Base-by-base conservation (phyloP, 1,140 invertebrate genomes). In the Eumeta japonica region DNA sequence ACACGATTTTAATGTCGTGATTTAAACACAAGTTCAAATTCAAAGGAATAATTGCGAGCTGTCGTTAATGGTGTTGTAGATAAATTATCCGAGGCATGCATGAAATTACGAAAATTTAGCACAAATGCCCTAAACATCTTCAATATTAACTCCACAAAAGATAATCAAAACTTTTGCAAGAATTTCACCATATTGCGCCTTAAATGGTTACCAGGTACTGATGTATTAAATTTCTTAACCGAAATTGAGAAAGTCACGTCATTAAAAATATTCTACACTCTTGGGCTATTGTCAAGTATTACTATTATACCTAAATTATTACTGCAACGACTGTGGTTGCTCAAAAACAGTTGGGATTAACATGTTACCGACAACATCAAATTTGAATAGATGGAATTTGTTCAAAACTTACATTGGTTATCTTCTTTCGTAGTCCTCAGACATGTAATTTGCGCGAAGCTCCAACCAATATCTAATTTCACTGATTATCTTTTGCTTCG, bases 321-420 rank as follows among this genome's bases (percentile, higher is more conserved):
- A 1, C 41, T 64, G 14, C 59, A 70, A 45, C 36, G 48, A 12
- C 16, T 67, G 2, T 58, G 61, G 55, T 32, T 35, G 14, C n/a
- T 2, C 13, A 44, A 49, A 13, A 31, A 51, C 7, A 48, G 39
- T 9, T 73, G 64, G 66, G 66, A 75, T 41, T 46, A 54, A 10
- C 14, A 20, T 9, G 28, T 31, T 10, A 5, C 37, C 4, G 2
- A 3, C n/a, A 18, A 38, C 10, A 38, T 38, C 4, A 31, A 31
- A 20, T n/a, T 14, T 14, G 20, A 18, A 7, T 38, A 19, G 15
- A 12, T 3, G 1, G 9, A 30, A 5, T 38, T 18, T 20, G 20
- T 20, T 12, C 7, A 19, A n/a, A n/a, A n/a, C n/a, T n/a, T n/a
- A n/a, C n/a, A n/a, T n/a, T n/a, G n/a, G n/a, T n/a, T n/a, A n/a